Conservation (phyloP, 2,888 invertebrate genomes). For the Malacosoma neustria region DNA sequence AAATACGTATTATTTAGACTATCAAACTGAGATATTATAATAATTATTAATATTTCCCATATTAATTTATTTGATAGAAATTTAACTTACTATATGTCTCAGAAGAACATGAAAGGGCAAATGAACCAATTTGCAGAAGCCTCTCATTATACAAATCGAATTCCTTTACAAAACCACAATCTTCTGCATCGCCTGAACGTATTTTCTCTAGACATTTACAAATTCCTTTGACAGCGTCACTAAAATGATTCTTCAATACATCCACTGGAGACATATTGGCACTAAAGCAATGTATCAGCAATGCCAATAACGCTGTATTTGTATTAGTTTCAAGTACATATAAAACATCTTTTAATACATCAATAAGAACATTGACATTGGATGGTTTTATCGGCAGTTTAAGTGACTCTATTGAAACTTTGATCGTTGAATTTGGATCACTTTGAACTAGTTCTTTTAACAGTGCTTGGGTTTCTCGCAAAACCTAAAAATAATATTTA, state of each 20-base stretch:
- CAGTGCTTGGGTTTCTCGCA: conserved; percentile 65
- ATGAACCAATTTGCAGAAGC: conserved; percentile 79
- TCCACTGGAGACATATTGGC: conserved; percentile 37
- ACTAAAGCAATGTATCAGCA: conserved; percentile 63
- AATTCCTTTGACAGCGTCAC: conserved; percentile 14
- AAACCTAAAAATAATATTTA: conserved; percentile 52
- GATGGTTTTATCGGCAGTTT: conserved; percentile 59
- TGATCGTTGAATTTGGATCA: conserved; percentile 60
- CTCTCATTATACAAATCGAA: conserved; percentile 81
- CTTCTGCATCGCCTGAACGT: conserved; percentile 39
- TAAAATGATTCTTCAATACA: conserved; percentile 41
- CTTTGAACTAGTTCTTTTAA: conserved; percentile 51
- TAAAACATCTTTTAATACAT: conserved; percentile 76
- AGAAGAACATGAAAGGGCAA: conserved; percentile 77
- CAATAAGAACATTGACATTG: conserved; percentile 70
- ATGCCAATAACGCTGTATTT: conserved; percentile 76
- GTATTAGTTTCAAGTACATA: conserved; percentile 79
- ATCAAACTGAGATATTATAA: too few relatives aligned
- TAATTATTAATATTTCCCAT: too few relatives aligned
- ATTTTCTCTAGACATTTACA: conserved; percentile 31
- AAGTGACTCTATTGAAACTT: conserved; percentile 38
- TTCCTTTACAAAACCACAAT: conserved; percentile 70
- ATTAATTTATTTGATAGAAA: neutral
- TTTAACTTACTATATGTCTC: conserved; percentile 49
- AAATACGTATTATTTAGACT: too few relatives aligned